phyloP scores from a whole-genome alignment of 2,797 vertebrate genomes.

The Rousettus madagascariensis region DNA sequence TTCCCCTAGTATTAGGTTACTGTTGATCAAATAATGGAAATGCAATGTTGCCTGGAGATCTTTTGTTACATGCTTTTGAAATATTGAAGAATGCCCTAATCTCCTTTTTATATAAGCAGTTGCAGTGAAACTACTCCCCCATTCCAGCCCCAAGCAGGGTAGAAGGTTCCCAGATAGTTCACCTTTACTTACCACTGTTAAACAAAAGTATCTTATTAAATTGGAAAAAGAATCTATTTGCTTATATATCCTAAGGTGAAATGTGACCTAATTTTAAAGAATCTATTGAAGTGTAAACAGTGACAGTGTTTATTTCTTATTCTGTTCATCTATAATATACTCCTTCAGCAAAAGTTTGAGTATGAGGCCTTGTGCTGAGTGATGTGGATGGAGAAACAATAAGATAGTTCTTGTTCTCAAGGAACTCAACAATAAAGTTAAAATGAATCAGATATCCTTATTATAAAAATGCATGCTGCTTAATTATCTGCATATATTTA shows the following conservation, averaged over 20 bases:
- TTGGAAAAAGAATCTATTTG: not conserved
- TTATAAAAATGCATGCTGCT: not conserved
- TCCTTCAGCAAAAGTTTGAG: constrained; percentile 23
- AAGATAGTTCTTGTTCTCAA: constrained; percentile 22
- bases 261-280: constrained; percentile 62
- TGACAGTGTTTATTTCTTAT: constrained; percentile 46
- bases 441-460: constrained; percentile 21
- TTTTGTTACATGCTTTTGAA: constrained; percentile 75
- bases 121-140: not conserved
- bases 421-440: not conserved
- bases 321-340: constrained; percentile 32
- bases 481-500: constrained; percentile 25
- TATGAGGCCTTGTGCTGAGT: constrained; percentile 39
- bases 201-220: constrained; percentile 52
- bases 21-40: constrained; percentile 71
- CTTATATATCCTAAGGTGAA: constrained; percentile 38
- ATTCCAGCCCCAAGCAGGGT: not conserved
- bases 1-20: constrained; percentile 51
- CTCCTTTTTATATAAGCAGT: constrained; percentile 56
- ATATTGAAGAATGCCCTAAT: constrained; percentile 69
- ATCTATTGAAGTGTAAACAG: not conserved
- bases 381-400: not conserved
- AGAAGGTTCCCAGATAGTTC: constrained; percentile 36
- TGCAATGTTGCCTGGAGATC: constrained; percentile 62
- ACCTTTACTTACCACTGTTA: constrained; percentile 46